These are phyloP conservation scores for Micropoecilia bifurca DNA, from an alignment of 2,797 vertebrate species.

Conservation along the genomic window DNA sequence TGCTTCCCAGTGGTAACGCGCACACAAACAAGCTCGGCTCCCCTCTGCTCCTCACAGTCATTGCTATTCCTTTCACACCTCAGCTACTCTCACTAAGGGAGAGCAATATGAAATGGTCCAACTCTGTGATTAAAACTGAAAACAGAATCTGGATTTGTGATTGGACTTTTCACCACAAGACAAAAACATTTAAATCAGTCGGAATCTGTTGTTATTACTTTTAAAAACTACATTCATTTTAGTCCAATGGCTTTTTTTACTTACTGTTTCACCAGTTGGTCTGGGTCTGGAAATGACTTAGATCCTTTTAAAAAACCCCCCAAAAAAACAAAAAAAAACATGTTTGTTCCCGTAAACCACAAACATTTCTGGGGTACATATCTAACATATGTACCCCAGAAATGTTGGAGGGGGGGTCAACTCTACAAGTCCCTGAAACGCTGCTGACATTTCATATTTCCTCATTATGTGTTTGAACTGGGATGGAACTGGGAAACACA, in stretches of 20 bases:
- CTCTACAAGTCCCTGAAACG: neutral
- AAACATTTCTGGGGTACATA: too few relatives aligned
- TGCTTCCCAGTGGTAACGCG: constrained; percentile 51
- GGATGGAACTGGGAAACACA: neutral
- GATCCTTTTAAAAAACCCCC: neutral
- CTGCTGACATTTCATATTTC: neutral
- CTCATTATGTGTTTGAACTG: neutral
- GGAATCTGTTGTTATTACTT: constrained; percentile 14
- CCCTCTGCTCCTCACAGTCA: constrained; percentile 60
- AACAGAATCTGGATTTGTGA: constrained; percentile 61
- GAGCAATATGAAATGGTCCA: constrained; percentile 68
- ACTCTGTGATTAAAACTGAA: constrained; percentile 63
- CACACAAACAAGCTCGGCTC: constrained; percentile 34
- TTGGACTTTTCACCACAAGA: constrained; percentile 44
- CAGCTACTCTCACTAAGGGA: constrained; percentile 60
- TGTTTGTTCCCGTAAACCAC: neutral
- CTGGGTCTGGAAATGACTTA: constrained; percentile 12
- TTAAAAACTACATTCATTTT: constrained; percentile 24
- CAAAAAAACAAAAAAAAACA: neutral
- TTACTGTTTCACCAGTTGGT: constrained; percentile 10
- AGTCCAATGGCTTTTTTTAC: constrained; percentile 13
- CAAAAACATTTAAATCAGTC: constrained; percentile 27
- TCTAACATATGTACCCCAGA: neutral
- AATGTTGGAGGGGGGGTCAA: neutral
- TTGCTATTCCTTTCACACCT: constrained; percentile 80